Evolutionary conservation across 2,113 vertebrate genomes (phyloP), one percentile per base, ranked within the genome.

Genomic region (Chlamydotis undulata): DNA sequence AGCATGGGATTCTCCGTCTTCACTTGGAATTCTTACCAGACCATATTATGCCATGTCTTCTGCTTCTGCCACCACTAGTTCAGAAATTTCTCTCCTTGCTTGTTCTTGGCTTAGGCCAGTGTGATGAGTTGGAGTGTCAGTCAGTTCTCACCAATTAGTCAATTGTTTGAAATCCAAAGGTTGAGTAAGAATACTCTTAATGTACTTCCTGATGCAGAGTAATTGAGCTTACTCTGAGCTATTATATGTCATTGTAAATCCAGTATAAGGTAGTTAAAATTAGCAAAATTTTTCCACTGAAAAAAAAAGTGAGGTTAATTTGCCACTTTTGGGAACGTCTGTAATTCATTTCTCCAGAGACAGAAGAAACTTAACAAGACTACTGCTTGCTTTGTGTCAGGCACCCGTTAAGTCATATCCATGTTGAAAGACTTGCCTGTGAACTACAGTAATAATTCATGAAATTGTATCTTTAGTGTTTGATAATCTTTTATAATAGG

Each of bases 31-130:
- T 50, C 9, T 24, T 63, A 50, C 13, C 11, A 63, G 82, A 31
- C 2, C 6, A 52, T n/a, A 64, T 43, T 52, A 33, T 24, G 4
- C 9, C 0, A 0, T 65, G 4, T 43, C 65, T 86, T 63, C 47
- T 74, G 4, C 12, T n/a, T 67, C 31, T 19, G 28, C 14, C 19
- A 57, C 10, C 17, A 57, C 4, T 24, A 65, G 25, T 52, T 83
- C 22, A 16, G 63, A 57, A 63, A 69, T 70, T 79, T 70, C 8
- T 61, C 5, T 77, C 9, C 37, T 89, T 80, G 7, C 4, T 43
- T 61, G 12, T 37, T 47, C 15, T 43, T 65, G 19, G 6, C 4
- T 63, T 73, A 50, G 14, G 25, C 10, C 39, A 77, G 9, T 55
- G 22, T n/a, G 59, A 37, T 37, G 10, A 57, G 39, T 68, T 73